phyloP scores from a whole-genome alignment of 37 sponge, comb jelly and placozoan species.

The Spongilla lacustris region DNA sequence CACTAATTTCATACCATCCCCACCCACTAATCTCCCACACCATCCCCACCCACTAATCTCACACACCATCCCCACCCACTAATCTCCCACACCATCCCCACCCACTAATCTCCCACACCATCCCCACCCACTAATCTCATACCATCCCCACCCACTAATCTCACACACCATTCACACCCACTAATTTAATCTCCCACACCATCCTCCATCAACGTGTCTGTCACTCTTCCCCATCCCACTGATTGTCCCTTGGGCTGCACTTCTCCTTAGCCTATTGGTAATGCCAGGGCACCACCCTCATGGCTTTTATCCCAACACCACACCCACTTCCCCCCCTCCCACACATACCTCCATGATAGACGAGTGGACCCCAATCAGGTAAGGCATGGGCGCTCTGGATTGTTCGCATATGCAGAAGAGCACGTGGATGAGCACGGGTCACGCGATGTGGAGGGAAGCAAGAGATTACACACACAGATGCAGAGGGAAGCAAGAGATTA shows the following conservation, averaged over 20 bases:
- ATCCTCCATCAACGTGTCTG: background rate
- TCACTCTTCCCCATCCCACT: no score
- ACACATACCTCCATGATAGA: constrained; percentile 86
- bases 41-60: background rate
- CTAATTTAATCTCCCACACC: background rate
- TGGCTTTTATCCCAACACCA: no score
- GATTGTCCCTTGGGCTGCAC: no score
- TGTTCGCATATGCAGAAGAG: no score
- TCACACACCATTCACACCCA: background rate
- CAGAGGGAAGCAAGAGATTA: background rate
- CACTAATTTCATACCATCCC: background rate
- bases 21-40: background rate
- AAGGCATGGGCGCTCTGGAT: constrained; percentile 47
- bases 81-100: background rate
- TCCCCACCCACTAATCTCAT: background rate
- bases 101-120: background rate
- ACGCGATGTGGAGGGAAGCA: no score
- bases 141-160: background rate
- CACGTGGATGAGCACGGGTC: no score
- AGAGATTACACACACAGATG: background rate
- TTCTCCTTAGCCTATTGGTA: no score
- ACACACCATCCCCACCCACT: background rate
- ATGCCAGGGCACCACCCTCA: no score
- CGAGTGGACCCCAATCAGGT: constrained; percentile 91
- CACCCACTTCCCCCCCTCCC: background rate